Conservation (phyloP, 2,888 invertebrate genomes). For the Timandra comae region DNA sequence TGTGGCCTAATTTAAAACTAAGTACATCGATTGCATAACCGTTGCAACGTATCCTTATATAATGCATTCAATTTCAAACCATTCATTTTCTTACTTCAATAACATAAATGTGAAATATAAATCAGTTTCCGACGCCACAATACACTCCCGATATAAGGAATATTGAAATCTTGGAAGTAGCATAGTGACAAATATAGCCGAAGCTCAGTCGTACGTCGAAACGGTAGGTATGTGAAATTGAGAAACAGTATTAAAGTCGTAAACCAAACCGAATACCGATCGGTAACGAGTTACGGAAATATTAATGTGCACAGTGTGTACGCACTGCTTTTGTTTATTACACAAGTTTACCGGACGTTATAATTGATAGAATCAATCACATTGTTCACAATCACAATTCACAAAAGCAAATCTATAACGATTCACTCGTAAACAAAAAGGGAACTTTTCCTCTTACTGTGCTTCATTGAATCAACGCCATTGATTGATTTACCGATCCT, state of each 20-base stretch:
- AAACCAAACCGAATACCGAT: constrained; percentile 34
- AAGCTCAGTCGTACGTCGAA: constrained; percentile 1
- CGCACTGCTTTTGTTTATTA: constrained; percentile 44
- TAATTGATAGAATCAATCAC: constrained; percentile 6
- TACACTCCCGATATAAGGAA: background rate
- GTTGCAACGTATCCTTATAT: no score
- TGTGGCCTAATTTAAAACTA: no score
- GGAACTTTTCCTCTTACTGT: no score
- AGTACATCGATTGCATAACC: no score
- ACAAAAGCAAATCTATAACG: no score
- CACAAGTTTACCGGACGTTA: constrained; percentile 10
- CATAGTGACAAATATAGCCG: constrained; percentile 1
- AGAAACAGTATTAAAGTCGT: constrained; percentile 47
- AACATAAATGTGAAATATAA: background rate
- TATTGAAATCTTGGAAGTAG: constrained; percentile 1
- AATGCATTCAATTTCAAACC: no score
- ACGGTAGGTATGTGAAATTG: no score
- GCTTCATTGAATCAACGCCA: no score
- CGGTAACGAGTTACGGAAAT: constrained; percentile 51
- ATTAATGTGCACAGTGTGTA: constrained; percentile 44
- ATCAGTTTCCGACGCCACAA: background rate
- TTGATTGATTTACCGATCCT: no score
- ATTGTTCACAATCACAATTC: constrained; percentile 3
- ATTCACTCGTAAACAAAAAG: no score
- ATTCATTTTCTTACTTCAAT: no score